Conservation (phyloP, 2,113 vertebrate species). For the Circaetus cinerascens region DNA sequence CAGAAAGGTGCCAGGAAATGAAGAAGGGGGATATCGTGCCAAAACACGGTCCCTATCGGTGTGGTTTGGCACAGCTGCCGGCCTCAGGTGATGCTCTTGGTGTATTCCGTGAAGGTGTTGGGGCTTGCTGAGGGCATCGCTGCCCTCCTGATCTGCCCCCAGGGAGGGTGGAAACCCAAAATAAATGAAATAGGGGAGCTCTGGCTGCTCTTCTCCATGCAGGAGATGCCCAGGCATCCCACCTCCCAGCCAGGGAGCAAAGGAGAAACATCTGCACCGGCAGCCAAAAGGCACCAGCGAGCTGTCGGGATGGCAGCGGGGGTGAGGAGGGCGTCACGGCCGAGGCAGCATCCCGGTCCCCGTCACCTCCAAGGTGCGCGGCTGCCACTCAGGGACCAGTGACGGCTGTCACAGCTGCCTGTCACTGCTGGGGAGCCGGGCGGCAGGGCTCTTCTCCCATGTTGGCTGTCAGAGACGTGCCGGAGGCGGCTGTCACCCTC, state of each 20-base stretch:
- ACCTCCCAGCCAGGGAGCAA: rapidly evolving
- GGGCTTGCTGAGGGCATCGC: neutral
- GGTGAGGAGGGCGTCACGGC: neutral
- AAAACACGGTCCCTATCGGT: rapidly evolving
- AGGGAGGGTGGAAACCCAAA: neutral
- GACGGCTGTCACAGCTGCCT: slow-evolving; percentile 46
- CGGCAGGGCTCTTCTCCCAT: neutral
- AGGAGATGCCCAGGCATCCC: neutral
- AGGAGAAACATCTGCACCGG: neutral
- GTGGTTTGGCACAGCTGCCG: rapidly evolving
- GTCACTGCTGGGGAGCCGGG: neutral
- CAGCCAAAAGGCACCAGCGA: neutral
- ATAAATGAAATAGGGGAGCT: rapidly evolving
- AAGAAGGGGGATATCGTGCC: rapidly evolving
- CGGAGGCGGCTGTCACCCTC: slow-evolving; percentile 1
- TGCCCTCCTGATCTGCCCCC: neutral
- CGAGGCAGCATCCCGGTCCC: neutral
- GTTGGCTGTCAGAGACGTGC: slow-evolving; percentile 34
- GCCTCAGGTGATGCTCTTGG: neutral
- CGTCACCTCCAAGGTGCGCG: neutral
- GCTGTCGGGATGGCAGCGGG: neutral
- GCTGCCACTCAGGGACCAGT: slow-evolving; percentile 15
- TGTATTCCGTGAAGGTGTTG: too few species aligned
- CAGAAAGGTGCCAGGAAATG: neutral
- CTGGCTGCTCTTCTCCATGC: neutral